These are phyloP conservation scores for Conchocele bisecta DNA, from an alignment of 2,888 invertebrate genomes.

Conservation along the genomic window DNA sequence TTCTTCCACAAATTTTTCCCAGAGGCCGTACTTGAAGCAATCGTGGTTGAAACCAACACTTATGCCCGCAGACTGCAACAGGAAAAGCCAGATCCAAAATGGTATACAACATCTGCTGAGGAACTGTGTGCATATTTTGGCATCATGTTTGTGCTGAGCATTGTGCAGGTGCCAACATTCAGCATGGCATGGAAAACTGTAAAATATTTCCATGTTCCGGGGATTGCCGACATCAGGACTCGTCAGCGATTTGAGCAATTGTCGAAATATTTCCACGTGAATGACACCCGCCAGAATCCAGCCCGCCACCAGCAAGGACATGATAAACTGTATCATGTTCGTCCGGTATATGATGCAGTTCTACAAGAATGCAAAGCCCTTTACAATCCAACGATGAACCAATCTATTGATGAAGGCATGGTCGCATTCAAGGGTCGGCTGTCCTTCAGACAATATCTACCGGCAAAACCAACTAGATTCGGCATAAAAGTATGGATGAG, in stretches of 20 bases:
- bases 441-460: conserved; percentile 30
- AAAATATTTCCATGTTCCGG: conserved; percentile 1
- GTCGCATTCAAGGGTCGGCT: conserved; percentile 23
- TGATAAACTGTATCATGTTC: conserved; percentile 32
- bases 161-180: conserved; percentile 7
- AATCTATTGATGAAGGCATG: conserved; percentile 36
- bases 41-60: background rate
- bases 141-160: conserved; percentile 10
- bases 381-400: conserved; percentile 15
- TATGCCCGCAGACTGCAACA: background rate
- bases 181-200: conserved; percentile 13
- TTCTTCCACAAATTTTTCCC: conserved; percentile 9
- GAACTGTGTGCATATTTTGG: conserved; percentile 33
- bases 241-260: conserved; percentile 19
- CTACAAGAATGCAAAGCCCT: conserved; percentile 7
- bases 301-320: conserved; percentile 14
- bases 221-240: conserved; percentile 25
- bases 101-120: background rate
- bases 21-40: background rate
- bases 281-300: conserved; percentile 15
- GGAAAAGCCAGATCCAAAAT: conserved; percentile 1
- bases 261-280: conserved; percentile 18
- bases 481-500: conserved; percentile 37
- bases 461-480: conserved; percentile 45
- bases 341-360: conserved; percentile 9